Evolutionary conservation across 1,140 invertebrate genomes (phyloP).

Genomic region (Drosophila sturtevanti): DNA sequence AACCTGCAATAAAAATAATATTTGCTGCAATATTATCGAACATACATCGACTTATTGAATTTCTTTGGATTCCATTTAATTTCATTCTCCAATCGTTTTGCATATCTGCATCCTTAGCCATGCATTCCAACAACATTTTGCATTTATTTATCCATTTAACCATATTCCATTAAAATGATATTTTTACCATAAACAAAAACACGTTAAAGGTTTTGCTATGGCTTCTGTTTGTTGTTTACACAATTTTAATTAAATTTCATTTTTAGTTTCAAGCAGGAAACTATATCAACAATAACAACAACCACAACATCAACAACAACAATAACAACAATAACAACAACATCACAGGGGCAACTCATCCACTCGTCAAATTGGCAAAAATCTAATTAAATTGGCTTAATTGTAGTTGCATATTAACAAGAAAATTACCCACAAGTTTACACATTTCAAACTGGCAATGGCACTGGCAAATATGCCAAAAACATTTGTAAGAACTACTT

Average conservation of each 20-base stretch:
- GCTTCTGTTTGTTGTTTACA: constrained; percentile 42
- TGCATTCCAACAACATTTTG: no score
- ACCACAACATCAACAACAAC: not conserved
- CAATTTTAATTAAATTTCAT: constrained; percentile 53
- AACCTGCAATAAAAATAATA: no score
- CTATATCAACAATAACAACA: constrained; percentile 38
- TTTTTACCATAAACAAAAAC: not conserved
- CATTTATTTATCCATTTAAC: no score
- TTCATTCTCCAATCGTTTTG: no score
- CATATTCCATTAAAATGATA: not conserved
- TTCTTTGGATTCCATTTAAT: no score
- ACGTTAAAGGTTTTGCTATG: not conserved
- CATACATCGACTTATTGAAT: no score
- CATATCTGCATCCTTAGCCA: no score
- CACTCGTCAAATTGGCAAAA: constrained; percentile 29
- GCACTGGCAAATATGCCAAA: not conserved
- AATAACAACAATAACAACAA: not conserved
- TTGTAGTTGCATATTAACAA: constrained; percentile 14
- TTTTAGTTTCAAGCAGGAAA: constrained; percentile 23
- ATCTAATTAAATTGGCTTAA: constrained; percentile 40
- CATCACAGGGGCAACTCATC: constrained; percentile 5
- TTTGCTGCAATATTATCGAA: no score
- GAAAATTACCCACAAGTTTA: not conserved
- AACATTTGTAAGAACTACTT: not conserved
- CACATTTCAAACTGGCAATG: not conserved